Evolutionary conservation across 2,888 invertebrate genomes (phyloP), one percentile per base, ranked within the genome.

Genomic region (Incurvaria masculella): DNA sequence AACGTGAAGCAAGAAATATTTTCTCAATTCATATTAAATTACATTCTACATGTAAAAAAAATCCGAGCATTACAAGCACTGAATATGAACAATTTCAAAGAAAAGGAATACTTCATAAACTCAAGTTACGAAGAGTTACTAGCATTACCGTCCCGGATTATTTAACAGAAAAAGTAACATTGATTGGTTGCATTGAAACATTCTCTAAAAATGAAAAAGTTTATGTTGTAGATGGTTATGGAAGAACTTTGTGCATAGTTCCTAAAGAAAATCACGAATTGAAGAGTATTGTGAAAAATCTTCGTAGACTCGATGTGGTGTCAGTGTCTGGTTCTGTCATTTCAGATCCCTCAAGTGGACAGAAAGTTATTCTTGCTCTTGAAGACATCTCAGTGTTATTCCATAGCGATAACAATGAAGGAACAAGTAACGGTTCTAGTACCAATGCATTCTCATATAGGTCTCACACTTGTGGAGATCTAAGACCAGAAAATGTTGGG

Each of bases 381-480:
- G 33, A 33, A 4, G 14, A 11, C 14, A 33, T 33, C 33, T 33
- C 33, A 33, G 3, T 14, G 33, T 14, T 33, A 14, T 14, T n/a
- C n/a, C n/a, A n/a, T n/a, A n/a, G n/a, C n/a, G n/a, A 4, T 11
- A 8, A 4, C 33, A 3, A 33, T 14, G 33, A 33, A 6, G 33
- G 33, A 8, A 33, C 14, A 4, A 11, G 11, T 4, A 33, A 3
- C 8, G 33, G 14, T n/a, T 8, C 33, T 11, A 6, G 3, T 11
- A n/a, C 4, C 8, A 73, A 66, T 53, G 61, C 64, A 4, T 76
- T 83, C 64, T 82, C 86, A 1, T 79, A 75, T 52, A 82, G 97
- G 56, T 88, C 89, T 4, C 91, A 95, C 62, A 91, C 89, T 11
- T 98, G 98, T 72, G 96, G 94, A 2, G 91, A 96, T 64, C 71